Conservation (phyloP, 1,140 invertebrate species). For the Fopius arisanus region DNA sequence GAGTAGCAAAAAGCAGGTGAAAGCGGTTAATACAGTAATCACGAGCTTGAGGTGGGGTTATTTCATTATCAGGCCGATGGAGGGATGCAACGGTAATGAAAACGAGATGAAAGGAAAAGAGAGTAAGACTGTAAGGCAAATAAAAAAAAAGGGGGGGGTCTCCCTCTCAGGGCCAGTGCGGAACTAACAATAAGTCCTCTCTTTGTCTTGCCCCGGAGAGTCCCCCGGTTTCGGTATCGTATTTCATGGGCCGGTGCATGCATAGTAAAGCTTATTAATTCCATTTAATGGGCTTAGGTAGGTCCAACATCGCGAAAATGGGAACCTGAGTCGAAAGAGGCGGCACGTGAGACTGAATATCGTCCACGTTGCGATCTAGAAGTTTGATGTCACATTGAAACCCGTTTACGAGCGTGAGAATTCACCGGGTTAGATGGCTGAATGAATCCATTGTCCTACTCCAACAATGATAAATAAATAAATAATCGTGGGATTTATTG, state of each 20-base stretch:
- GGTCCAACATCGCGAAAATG: conserved; percentile 49
- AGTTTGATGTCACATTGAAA: conserved; percentile 9
- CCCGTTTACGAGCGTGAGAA: background rate
- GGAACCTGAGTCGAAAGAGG: conserved; percentile 43
- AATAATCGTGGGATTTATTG: background rate
- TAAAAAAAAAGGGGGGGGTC: background rate
- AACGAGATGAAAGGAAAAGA: background rate
- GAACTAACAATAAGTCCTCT: background rate
- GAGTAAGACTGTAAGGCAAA: background rate
- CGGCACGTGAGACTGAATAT: conserved; percentile 14
- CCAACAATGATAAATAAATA: background rate
- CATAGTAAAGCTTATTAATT: conserved; percentile 63
- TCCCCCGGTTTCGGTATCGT: conserved; percentile 47
- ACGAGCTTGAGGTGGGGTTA: background rate
- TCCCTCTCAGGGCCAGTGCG: background rate
- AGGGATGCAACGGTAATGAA: background rate
- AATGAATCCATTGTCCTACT: background rate
- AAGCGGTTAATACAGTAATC: background rate
- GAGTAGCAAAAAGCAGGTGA: background rate
- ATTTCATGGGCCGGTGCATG: conserved; percentile 59
- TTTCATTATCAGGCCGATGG: conserved; percentile 1
- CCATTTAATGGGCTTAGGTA: conserved; percentile 53
- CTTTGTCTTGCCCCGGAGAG: background rate
- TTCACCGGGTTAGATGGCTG: background rate
- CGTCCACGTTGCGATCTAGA: background rate